Evolutionary conservation across 2,888 invertebrate genomes (phyloP).

Genomic region (Ernsta delagoae): DNA sequence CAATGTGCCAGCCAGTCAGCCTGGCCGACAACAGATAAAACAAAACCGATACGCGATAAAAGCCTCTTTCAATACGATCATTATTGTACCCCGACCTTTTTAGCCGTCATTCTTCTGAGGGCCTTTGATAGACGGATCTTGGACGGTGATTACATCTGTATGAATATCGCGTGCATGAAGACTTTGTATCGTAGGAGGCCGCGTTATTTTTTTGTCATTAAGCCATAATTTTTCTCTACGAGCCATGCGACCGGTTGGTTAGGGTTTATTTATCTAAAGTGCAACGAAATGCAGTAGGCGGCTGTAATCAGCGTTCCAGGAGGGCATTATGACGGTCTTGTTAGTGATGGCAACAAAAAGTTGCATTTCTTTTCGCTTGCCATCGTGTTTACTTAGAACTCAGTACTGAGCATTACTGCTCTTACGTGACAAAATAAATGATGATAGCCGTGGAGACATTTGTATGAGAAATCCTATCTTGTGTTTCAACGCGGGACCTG

Average conservation of each 20-base stretch:
- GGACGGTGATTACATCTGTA: slow-evolving; percentile 43
- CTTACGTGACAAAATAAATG: slow-evolving; percentile 17
- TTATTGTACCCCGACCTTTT: slow-evolving; percentile 39
- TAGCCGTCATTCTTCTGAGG: slow-evolving; percentile 36
- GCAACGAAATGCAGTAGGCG: slow-evolving; percentile 42
- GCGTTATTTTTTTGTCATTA: slow-evolving; percentile 48
- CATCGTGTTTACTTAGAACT: slow-evolving; percentile 22
- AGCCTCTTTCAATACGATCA: slow-evolving; percentile 39
- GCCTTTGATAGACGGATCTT: slow-evolving; percentile 40
- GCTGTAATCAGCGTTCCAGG: slow-evolving; percentile 42
- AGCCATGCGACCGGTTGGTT: slow-evolving; percentile 44
- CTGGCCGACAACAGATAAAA: slow-evolving; percentile 35
- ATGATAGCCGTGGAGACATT: slow-evolving; percentile 2
- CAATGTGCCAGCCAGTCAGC: slow-evolving; percentile 30
- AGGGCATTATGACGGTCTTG: slow-evolving; percentile 39
- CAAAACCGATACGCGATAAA: slow-evolving; percentile 40
- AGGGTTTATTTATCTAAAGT: slow-evolving; percentile 41
- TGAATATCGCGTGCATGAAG: slow-evolving; percentile 43
- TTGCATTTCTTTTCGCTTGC: slow-evolving; percentile 25
- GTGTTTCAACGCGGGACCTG: slow-evolving; percentile 7
- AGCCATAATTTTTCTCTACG: slow-evolving; percentile 47
- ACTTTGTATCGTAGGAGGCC: slow-evolving; percentile 36
- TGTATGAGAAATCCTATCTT: background rate
- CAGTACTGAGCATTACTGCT: slow-evolving; percentile 20
- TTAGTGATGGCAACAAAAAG: slow-evolving; percentile 34